Evolutionary conservation across 2,888 invertebrate species (phyloP), one percentile per base, ranked within the genome.

Genomic region (Lasioglossum calceatum): DNA sequence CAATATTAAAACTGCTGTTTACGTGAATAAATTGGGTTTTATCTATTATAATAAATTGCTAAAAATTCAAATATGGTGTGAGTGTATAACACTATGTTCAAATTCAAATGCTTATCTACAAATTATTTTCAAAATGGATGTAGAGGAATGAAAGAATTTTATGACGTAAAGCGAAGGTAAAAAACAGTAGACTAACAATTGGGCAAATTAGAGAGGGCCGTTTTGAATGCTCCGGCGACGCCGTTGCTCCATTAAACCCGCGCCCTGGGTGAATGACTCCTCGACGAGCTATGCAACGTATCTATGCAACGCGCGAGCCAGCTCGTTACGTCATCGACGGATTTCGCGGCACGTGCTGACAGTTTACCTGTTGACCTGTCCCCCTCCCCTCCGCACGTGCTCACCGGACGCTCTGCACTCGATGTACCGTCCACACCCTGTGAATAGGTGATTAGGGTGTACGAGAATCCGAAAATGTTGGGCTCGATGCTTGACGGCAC

Each of bases 251-350:
- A 71, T 71, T 71, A 71, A 71, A 71, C 42, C n/a, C 42, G 71
- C 5, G 71, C 42, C 42, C 71, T 92, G 91, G 94, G 92, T 93
- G 92, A 94, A 94, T 92, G 94, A 94, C 93, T 92, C 84, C 86
- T 86, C 89, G 89, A 91, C 91, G 89, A 84, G 71, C 71, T 23
- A 58, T 58, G 58, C 58, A 23, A 39, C 64, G 32, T 32, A 64
- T 42, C 23, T 71, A 71, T 71, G n/a, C 71, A 71, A 71, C 71
- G 44, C 74, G 71, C 78, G 76, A 80, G 74, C 47, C 70, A 12
- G 16, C 67, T 82, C 77, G 86, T 89, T 90, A 78, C 88, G 83
- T 90, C 89, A 90, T 70, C 84, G 75, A 79, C 72, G 76, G 54
- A 87, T 88, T 84, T 87, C 84, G 78, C 81, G 75, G 81, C 90